These are phyloP conservation scores for Cherax quadricarinatus DNA, from an alignment of 1,140 invertebrate genomes.

Conservation along the genomic window DNA sequence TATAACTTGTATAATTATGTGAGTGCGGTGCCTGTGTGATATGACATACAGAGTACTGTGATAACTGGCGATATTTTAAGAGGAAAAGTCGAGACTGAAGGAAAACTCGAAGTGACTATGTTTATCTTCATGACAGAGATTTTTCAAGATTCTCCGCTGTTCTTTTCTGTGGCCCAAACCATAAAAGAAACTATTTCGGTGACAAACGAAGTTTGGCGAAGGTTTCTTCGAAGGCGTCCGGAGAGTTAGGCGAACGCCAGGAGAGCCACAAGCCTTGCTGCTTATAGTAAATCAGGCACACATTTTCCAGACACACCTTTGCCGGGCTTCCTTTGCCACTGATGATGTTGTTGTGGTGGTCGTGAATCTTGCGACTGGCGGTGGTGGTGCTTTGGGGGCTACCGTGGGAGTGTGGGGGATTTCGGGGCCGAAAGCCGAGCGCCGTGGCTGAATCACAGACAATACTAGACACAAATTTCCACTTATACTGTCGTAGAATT, in stretches of 20 bases:
- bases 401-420: not conserved
- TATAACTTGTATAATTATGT: not conserved
- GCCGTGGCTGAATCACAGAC: not conserved
- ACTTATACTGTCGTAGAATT: not conserved
- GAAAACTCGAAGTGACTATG: not conserved
- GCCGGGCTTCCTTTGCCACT: not conserved
- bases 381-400: slow-evolving; percentile 36
- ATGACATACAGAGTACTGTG: not conserved
- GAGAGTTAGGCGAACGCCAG: no score
- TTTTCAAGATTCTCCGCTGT: not conserved
- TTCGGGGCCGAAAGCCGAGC: not conserved
- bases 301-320: not conserved
- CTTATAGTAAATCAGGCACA: not conserved
- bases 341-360: not conserved
- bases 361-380: not conserved
- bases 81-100: not conserved
- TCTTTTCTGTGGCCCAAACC: not conserved
- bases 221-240: no score
- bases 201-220: no score
- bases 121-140: not conserved
- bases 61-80: not conserved
- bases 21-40: not conserved
- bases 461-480: not conserved
- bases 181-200: no score
- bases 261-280: not conserved